These are phyloP conservation scores for Melitaea cinxia DNA, from an alignment of 1,140 invertebrate species.

Conservation along the genomic window DNA sequence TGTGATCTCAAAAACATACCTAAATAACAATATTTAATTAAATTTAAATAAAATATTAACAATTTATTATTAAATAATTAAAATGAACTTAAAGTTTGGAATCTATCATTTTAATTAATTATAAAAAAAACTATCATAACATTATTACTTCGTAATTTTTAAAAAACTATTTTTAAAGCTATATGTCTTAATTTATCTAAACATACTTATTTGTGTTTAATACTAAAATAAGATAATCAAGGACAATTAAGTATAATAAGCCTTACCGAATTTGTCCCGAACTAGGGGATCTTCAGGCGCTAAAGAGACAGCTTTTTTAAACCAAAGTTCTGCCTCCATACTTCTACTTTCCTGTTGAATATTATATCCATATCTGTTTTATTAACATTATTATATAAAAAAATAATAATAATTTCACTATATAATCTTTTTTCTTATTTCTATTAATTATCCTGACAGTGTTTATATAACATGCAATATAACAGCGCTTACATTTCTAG, in stretches of 20 bases:
- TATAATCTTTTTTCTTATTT: constrained; percentile 25
- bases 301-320: constrained; percentile 90
- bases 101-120: no score
- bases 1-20: constrained; percentile 93
- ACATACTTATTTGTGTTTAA: no score
- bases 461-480: neutral
- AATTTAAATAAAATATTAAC: constrained; percentile 8
- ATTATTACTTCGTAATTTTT: no score
- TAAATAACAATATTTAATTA: constrained; percentile 58
- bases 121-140: no score
- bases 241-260: constrained; percentile 13
- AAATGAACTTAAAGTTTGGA: no score
- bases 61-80: neutral
- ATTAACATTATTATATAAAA: neutral
- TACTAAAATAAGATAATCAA: no score
- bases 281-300: constrained; percentile 89
- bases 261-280: constrained; percentile 72
- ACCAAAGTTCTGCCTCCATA: constrained; percentile 94
- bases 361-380: neutral
- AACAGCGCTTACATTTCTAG: constrained; percentile 88
- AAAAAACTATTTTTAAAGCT: no score
- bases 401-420: neutral
- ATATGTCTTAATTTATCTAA: no score
- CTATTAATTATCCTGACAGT: neutral
- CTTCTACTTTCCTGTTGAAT: constrained; percentile 88